These are phyloP conservation scores for Emydura subglobosa DNA, from an alignment of 2,113 vertebrate genomes.

Conservation along the genomic window DNA sequence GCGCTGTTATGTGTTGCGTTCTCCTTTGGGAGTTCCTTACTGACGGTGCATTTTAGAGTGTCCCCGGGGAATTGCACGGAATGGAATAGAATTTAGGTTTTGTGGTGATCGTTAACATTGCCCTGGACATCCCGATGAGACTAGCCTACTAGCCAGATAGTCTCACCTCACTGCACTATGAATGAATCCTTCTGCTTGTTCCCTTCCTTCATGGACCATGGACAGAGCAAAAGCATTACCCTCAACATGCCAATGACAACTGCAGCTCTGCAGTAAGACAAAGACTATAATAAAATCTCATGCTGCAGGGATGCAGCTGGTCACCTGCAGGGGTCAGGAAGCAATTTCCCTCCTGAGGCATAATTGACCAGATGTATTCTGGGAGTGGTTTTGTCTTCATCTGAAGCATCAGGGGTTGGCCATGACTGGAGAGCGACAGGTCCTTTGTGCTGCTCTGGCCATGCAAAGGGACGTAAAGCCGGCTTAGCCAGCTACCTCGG, in stretches of 20 bases:
- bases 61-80: not conserved
- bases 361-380: not conserved
- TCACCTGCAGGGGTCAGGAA: not conserved
- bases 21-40: constrained; percentile 44
- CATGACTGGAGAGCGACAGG: too few relatives aligned
- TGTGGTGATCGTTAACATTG: not conserved
- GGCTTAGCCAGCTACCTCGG: not conserved
- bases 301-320: not conserved
- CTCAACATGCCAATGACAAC: not conserved
- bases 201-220: not conserved
- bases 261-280: not conserved
- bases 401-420: not conserved
- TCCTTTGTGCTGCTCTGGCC: not conserved
- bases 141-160: not conserved
- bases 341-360: not conserved
- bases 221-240: not conserved
- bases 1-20: not conserved
- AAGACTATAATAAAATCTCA: not conserved
- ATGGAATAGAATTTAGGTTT: not conserved
- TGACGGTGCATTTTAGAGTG: not conserved
- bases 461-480: rapidly evolving
- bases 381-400: not conserved
- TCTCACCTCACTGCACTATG: not conserved
- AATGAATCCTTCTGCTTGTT: not conserved
- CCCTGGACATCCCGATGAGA: not conserved